Base-by-base conservation (phyloP, 2,888 invertebrate species). In the Eudasyphora cyanicolor region DNA sequence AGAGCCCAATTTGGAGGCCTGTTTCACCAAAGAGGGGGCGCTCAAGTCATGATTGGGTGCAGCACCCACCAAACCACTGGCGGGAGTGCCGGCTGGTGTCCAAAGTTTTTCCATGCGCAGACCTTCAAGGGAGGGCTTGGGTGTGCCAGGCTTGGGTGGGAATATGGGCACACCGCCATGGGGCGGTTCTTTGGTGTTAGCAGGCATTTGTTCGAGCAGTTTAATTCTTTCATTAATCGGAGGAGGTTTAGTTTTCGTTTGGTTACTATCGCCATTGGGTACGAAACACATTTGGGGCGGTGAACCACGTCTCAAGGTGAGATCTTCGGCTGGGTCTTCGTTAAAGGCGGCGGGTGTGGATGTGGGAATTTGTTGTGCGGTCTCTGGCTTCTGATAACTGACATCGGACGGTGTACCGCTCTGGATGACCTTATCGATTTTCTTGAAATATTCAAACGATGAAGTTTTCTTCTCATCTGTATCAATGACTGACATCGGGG, bases 21-120 rank as follows among this genome's bases (percentile, higher is more conserved):
- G 93, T 79, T 92, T 93, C 0, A 93, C 93, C 57, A 94, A 87
- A 71, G 91, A 91, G 0, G 93, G 93, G 1, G 94, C 93, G 86
- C 93, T 93, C 0, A 94, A 86, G 27, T 93, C 92, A 32, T 90
- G 89, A 29, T 90, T 90, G 7, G 87, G 86, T 32, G 87, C 86
- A 2, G 88, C 71, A 73, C 89, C 88, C 74, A 89, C n/a, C n/a
- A n/a, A 89, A 51, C 89, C 88, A 29, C 89, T 91, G 21, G 86
- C 86, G 10, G 90, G 78, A 32, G 84, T 86, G 35, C 19, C 38
- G 73, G 79, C 79, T 0, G 91, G 91, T 3, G 94, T 93, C 95
- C 95, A 95, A 0, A 95, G 91, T 89, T 94, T 95, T 86, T 95
- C 95, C 95, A 95, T 95, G 77, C 94, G 93, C 60, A 95, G 88